phyloP scores from a whole-genome alignment of 1,140 invertebrate species.

The Drosophila nigromelanica region DNA sequence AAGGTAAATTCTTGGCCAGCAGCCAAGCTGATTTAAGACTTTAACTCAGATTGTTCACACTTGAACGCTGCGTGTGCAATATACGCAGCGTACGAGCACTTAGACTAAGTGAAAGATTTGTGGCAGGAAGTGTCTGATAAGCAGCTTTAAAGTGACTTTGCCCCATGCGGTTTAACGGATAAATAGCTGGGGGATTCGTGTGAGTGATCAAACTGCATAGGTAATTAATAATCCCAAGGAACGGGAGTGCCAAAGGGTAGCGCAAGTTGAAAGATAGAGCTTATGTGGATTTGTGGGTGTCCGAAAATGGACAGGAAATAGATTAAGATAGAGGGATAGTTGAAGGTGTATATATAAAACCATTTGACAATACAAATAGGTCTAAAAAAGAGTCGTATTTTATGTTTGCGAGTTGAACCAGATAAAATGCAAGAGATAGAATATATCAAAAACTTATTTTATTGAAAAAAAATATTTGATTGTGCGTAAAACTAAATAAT shows the following conservation, averaged over 20 bases:
- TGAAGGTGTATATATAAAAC: neutral
- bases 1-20: slow-evolving; percentile 44
- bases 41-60: slow-evolving; percentile 46
- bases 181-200: slow-evolving; percentile 2
- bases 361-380: neutral
- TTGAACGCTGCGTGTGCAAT: too few species aligned
- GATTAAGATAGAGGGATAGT: neutral
- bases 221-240: slow-evolving; percentile 30
- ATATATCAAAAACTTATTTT: too few species aligned
- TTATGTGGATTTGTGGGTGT: slow-evolving; percentile 3
- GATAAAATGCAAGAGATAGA: too few species aligned
- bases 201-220: slow-evolving; percentile 25
- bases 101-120: slow-evolving; percentile 56
- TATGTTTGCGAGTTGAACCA: too few species aligned
- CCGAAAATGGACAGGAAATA: slow-evolving; percentile 5
- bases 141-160: slow-evolving; percentile 18
- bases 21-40: slow-evolving; percentile 70
- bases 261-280: neutral
- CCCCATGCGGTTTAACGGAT: slow-evolving; percentile 9
- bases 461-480: too few species aligned
- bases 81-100: slow-evolving; percentile 27
- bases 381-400: neutral
- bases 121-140: slow-evolving; percentile 70
- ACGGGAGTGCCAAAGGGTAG: neutral
- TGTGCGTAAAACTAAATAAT: too few species aligned